A percentile compares a stretch with the other conserved stretches of the same genome.
phyloP scores from a whole-genome alignment of 1,140 invertebrate species.

The Drosophila rhopaloa region DNA sequence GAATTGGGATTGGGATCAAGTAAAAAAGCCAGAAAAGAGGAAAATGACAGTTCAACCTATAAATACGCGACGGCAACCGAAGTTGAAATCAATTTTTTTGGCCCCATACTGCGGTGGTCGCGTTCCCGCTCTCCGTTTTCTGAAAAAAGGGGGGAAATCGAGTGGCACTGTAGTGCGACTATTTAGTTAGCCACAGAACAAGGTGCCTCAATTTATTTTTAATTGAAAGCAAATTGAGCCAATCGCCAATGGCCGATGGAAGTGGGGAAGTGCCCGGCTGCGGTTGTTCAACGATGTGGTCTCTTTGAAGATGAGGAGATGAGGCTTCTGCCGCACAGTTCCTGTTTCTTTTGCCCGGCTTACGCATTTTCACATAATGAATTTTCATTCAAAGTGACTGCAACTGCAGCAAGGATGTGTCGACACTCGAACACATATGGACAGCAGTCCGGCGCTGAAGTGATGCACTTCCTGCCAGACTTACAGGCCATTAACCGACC shows the following conservation, averaged over 20 bases:
- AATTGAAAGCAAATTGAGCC: conserved; percentile 48
- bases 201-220: conserved; percentile 54
- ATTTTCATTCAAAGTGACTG: conserved; percentile 53
- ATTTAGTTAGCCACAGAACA: conserved; percentile 36
- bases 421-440: conserved; percentile 10
- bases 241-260: conserved; percentile 6
- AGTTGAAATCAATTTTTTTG: conserved; percentile 63
- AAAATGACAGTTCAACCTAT: conserved; percentile 54
- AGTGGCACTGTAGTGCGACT: background rate
- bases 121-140: conserved; percentile 6
- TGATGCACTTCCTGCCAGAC: conserved; percentile 19
- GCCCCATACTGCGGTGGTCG: conserved; percentile 70
- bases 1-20: background rate
- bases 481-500: conserved; percentile 43
- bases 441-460: background rate
- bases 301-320: conserved; percentile 33
- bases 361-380: conserved; percentile 56
- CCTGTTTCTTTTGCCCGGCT: conserved; percentile 2
- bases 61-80: conserved; percentile 60
- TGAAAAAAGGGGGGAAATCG: background rate
- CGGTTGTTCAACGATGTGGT: conserved; percentile 21
- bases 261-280: conserved; percentile 14
- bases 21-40: conserved; percentile 32
- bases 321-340: conserved; percentile 6
- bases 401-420: conserved; percentile 29